These are phyloP conservation scores for Pterocles gutturalis DNA, from an alignment of 2,113 vertebrate genomes.

Conservation along the genomic window DNA sequence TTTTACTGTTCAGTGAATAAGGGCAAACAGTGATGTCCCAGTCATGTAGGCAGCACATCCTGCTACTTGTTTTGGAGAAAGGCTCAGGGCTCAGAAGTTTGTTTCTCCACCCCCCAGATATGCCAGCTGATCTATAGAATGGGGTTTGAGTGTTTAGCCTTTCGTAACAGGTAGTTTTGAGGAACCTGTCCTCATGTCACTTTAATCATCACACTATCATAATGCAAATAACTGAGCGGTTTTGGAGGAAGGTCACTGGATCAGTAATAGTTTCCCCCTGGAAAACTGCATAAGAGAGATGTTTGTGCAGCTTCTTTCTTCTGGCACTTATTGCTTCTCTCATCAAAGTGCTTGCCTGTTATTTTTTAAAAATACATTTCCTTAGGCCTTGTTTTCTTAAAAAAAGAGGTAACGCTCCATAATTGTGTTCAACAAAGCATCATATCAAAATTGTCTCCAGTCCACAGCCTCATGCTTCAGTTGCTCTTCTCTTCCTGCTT, in stretches of 20 bases:
- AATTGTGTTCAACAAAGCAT: neutral
- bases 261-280: neutral
- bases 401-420: neutral
- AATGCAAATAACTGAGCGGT: neutral
- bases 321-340: neutral
- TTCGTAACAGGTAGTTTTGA: neutral
- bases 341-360: neutral
- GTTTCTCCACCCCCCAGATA: neutral
- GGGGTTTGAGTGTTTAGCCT: neutral
- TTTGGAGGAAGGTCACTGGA: neutral
- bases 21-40: neutral
- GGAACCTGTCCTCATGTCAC: neutral
- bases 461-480: neutral
- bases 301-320: neutral
- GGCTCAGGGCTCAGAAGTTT: neutral
- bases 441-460: neutral
- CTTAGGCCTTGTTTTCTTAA: neutral
- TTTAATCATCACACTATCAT: neutral
- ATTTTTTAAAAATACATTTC: neutral
- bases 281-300: neutral
- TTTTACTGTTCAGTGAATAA: neutral
- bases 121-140: neutral
- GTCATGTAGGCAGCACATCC: neutral
- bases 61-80: neutral
- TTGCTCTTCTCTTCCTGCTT: neutral